Percentiles rank a stretch among this genome's conserved stretches.
Conservation (phyloP, 2,113 vertebrate genomes). For the Carassius auratus region DNA sequence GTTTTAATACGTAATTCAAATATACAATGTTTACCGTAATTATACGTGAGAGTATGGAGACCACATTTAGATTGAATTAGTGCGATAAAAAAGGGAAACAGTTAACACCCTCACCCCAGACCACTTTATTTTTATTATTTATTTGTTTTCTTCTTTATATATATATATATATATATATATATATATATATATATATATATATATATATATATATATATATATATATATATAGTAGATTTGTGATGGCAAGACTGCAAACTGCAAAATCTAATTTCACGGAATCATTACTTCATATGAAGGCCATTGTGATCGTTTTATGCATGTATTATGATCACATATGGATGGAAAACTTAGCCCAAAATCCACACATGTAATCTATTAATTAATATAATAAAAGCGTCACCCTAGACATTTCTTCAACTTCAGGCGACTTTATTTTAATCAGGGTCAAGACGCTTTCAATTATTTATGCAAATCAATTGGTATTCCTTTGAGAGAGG, state of each 20-base stretch:
- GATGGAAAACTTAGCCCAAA: neutral
- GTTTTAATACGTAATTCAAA: constrained; percentile 61
- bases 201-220: no score
- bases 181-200: no score
- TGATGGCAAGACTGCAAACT: neutral
- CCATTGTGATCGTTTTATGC: neutral
- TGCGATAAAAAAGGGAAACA: neutral
- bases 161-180: no score
- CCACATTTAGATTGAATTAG: constrained; percentile 38
- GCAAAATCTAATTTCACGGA: constrained; percentile 1
- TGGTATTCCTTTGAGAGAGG: constrained; percentile 31
- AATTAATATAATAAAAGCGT: neutral
- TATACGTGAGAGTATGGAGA: constrained; percentile 72
- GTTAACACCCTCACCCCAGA: neutral
- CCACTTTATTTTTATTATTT: no score
- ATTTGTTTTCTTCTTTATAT: no score
- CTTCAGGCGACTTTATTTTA: neutral
- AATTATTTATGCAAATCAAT: constrained; percentile 44
- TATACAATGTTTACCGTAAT: constrained; percentile 79
- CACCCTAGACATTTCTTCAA: neutral
- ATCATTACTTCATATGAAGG: neutral
- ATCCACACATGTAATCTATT: neutral
- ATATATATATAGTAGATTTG: neutral
- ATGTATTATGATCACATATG: neutral
- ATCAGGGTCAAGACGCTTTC: constrained; percentile 28